phyloP scores from a whole-genome alignment of 2,113 vertebrate species.

The Neolamprologus hecqui region DNA sequence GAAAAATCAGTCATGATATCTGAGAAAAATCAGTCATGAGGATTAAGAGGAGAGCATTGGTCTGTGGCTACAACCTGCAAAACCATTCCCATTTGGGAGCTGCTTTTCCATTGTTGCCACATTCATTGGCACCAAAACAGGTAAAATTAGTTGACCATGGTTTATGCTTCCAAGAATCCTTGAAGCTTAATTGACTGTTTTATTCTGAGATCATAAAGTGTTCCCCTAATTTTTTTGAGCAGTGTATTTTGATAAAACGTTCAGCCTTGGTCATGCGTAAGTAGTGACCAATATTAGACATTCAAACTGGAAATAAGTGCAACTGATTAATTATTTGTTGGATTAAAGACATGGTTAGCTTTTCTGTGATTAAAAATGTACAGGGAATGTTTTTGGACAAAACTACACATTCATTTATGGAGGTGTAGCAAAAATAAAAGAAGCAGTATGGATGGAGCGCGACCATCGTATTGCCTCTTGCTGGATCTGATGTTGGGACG shows the following conservation, averaged over 20 bases:
- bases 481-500: neutral
- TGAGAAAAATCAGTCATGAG: neutral
- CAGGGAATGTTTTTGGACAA: neutral
- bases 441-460: accelerated
- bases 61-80: neutral
- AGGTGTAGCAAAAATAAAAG: neutral
- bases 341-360: accelerated
- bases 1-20: neutral
- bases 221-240: neutral
- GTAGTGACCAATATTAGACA: neutral
- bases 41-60: neutral
- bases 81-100: neutral
- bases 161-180: neutral
- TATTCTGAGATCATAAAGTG: neutral
- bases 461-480: neutral
- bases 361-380: neutral
- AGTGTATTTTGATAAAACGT: neutral
- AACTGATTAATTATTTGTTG: neutral
- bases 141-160: neutral
- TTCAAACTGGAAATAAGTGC: neutral
- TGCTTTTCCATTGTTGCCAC: neutral
- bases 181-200: neutral
- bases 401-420: neutral
- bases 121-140: neutral
- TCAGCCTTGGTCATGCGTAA: neutral